Evolutionary conservation across 2,113 vertebrate genomes (phyloP).

Genomic region (Triplophysa rosa): DNA sequence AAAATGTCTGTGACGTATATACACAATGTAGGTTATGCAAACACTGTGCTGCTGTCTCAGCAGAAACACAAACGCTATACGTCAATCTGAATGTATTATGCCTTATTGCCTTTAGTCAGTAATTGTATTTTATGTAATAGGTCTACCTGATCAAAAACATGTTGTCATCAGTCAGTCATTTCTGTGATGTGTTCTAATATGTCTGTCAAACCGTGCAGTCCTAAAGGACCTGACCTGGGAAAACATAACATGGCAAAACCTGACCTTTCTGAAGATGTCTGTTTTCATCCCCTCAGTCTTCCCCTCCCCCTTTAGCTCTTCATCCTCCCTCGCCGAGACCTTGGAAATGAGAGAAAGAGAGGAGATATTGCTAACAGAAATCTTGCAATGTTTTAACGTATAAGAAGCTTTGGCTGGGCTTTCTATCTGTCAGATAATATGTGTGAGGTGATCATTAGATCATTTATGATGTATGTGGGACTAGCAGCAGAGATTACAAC

Average conservation of each 20-base stretch:
- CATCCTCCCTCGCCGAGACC: background rate
- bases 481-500: background rate
- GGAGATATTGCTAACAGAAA: background rate
- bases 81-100: background rate
- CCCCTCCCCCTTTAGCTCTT: background rate
- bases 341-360: slow-evolving; percentile 33
- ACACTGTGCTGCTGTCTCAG: background rate
- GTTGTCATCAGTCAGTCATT: slow-evolving; percentile 1
- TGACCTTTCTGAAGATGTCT: slow-evolving; percentile 52
- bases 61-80: background rate
- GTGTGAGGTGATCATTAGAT: background rate
- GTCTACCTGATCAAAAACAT: slow-evolving; percentile 1
- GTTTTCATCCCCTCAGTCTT: slow-evolving; percentile 46
- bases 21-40: background rate
- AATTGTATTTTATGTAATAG: background rate
- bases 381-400: slow-evolving; percentile 9
- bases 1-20: background rate
- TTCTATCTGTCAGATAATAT: slow-evolving; percentile 23
- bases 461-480: background rate
- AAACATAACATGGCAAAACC: slow-evolving; percentile 22
- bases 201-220: slow-evolving; percentile 19
- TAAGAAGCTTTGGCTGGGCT: background rate
- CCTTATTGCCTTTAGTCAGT: background rate
- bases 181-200: slow-evolving; percentile 11
- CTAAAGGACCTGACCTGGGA: slow-evolving; percentile 42